phyloP scores from a whole-genome alignment of 2,888 invertebrate genomes.

The Aleiodes alternator region DNA sequence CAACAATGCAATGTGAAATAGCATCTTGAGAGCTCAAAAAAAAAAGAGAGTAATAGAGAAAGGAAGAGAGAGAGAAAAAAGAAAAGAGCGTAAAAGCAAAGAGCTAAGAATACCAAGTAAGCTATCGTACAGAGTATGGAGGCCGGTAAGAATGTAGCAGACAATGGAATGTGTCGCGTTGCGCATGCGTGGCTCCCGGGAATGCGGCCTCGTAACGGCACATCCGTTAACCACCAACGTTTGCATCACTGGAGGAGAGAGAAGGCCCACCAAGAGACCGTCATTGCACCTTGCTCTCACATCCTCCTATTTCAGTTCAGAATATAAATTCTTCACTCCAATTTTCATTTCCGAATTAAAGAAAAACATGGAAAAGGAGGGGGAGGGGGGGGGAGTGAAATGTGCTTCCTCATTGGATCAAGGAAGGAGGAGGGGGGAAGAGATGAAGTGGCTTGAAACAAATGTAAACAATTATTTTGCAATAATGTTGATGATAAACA shows the following conservation, averaged over 20 bases:
- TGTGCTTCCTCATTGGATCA: too few species aligned
- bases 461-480: too few species aligned
- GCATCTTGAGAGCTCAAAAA: too few species aligned
- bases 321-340: neutral
- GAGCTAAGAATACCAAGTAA: slow-evolving; percentile 65
- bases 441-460: too few species aligned
- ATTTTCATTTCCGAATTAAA: neutral
- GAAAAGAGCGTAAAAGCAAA: slow-evolving; percentile 22
- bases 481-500: too few species aligned
- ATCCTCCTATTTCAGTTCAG: neutral
- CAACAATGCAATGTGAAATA: too few species aligned
- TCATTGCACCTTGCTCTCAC: slow-evolving; percentile 50
- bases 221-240: slow-evolving; percentile 72
- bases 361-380: neutral
- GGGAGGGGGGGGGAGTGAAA: too few species aligned
- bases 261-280: slow-evolving; percentile 51
- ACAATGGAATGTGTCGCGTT: slow-evolving; percentile 73
- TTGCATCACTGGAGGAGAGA: slow-evolving; percentile 62
- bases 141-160: slow-evolving; percentile 69
- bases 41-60: neutral
- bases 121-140: slow-evolving; percentile 54
- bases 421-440: too few species aligned
- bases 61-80: slow-evolving; percentile 4
- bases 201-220: slow-evolving; percentile 74
- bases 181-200: slow-evolving; percentile 72